These are phyloP conservation scores for Alectoris magna DNA, from an alignment of 2,797 vertebrate species.

Conservation along the genomic window DNA sequence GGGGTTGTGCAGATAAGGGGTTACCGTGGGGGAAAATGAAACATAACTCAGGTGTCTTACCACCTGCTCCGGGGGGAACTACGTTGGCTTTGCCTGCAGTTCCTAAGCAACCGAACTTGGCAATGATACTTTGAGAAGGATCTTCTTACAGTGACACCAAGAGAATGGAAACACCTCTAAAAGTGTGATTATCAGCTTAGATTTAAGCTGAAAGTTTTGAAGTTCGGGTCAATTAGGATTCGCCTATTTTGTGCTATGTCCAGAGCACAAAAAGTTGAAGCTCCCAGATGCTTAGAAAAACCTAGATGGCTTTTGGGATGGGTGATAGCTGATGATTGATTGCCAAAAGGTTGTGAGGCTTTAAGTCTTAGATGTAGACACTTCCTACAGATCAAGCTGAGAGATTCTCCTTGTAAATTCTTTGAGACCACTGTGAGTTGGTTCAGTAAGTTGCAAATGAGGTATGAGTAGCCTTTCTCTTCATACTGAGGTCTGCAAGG, in stretches of 20 bases:
- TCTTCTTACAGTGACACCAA: neutral
- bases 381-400: neutral
- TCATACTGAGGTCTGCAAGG: neutral
- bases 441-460: neutral
- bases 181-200: neutral
- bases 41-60: rapidly evolving
- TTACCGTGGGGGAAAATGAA: neutral
- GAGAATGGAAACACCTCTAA: neutral
- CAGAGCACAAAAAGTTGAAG: neutral
- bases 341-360: neutral
- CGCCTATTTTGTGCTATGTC: neutral
- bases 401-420: neutral
- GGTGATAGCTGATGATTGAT: neutral
- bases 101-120: neutral
- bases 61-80: neutral
- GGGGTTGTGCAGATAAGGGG: neutral
- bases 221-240: neutral
- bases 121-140: neutral
- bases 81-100: rapidly evolving
- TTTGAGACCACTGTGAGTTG: neutral
- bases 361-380: neutral
- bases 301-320: neutral
- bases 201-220: neutral
- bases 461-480: neutral
- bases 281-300: neutral